Percentiles rank a stretch among this genome's conserved stretches.
These are phyloP conservation scores for Samia ricini DNA, from an alignment of 1,140 invertebrate genomes.

Conservation along the genomic window DNA sequence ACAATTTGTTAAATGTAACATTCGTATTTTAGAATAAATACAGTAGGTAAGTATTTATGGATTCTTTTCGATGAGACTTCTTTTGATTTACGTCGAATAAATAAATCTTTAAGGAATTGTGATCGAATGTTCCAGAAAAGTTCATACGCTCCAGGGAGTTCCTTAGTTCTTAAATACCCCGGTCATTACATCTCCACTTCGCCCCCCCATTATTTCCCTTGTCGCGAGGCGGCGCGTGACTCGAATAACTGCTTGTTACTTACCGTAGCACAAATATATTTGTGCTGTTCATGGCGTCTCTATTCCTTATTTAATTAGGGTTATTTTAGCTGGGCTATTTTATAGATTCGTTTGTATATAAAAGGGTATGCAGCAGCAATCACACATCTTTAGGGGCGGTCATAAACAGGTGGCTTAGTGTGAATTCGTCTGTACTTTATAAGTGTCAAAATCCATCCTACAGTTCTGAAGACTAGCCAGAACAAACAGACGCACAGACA, in stretches of 20 bases:
- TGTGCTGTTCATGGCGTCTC: not conserved
- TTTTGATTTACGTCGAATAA: too few species aligned
- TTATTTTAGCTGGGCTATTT: not conserved
- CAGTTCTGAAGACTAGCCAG: too few species aligned
- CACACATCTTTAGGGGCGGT: constrained; percentile 24
- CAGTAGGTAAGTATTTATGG: too few species aligned
- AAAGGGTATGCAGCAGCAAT: constrained; percentile 18
- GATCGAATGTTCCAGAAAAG: constrained; percentile 10
- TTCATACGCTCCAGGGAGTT: constrained; percentile 9
- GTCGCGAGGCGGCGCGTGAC: constrained; percentile 22
- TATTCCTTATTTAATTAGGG: not conserved
- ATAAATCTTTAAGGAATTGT: not conserved
- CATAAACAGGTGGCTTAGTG: constrained; percentile 27
- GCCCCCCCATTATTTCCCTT: constrained; percentile 25
- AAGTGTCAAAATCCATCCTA: too few species aligned
- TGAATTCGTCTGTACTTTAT: constrained; percentile 19
- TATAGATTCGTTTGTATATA: not conserved
- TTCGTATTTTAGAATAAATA: too few species aligned
- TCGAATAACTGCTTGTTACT: constrained; percentile 22
- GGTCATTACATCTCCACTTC: constrained; percentile 22
- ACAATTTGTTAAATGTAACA: too few species aligned
- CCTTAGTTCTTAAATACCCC: constrained; percentile 21
- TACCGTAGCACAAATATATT: constrained; percentile 18
- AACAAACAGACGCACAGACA: too few species aligned
- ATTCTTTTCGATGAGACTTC: too few species aligned